Percentiles rank a stretch among this genome's conserved stretches.
Conservation (phyloP, 1,140 invertebrate species). For the Drosophila persimilis region DNA sequence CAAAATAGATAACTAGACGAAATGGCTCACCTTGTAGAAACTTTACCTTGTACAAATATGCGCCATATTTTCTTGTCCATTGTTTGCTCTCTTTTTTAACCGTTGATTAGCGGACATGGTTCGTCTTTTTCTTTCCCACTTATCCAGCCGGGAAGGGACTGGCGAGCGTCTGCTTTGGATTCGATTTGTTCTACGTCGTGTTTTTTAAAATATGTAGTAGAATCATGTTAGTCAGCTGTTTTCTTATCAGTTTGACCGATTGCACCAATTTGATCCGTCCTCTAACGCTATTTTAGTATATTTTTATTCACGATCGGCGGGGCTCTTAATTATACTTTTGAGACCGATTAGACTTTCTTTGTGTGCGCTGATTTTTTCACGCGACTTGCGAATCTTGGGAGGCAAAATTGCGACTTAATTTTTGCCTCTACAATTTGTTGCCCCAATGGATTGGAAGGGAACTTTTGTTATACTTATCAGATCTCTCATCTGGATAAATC, state of each 20-base stretch:
- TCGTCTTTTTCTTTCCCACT: constrained; percentile 9
- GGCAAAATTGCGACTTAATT: constrained; percentile 35
- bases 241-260: constrained; percentile 63
- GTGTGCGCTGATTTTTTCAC: constrained; percentile 15
- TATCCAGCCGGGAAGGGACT: constrained; percentile 26
- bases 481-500: too few relatives aligned
- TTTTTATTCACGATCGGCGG: constrained; percentile 9
- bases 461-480: too few relatives aligned
- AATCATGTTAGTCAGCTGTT: constrained; percentile 52
- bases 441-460: not conserved
- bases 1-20: too few relatives aligned
- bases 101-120: constrained; percentile 50
- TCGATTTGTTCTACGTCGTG: constrained; percentile 43
- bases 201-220: not conserved
- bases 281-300: constrained; percentile 22
- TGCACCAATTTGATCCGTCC: constrained; percentile 21
- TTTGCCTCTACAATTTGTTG: constrained; percentile 21
- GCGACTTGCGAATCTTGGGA: not conserved
- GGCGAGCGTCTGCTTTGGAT: constrained; percentile 16
- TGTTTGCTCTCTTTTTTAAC: constrained; percentile 53
- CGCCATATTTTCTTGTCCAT: constrained; percentile 69
- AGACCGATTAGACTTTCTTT: constrained; percentile 35
- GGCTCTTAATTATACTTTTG: constrained; percentile 25
- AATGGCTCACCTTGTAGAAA: not conserved
- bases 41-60: constrained; percentile 18